phyloP scores from a whole-genome alignment of 2,113 vertebrate genomes.

The human region DNA sequence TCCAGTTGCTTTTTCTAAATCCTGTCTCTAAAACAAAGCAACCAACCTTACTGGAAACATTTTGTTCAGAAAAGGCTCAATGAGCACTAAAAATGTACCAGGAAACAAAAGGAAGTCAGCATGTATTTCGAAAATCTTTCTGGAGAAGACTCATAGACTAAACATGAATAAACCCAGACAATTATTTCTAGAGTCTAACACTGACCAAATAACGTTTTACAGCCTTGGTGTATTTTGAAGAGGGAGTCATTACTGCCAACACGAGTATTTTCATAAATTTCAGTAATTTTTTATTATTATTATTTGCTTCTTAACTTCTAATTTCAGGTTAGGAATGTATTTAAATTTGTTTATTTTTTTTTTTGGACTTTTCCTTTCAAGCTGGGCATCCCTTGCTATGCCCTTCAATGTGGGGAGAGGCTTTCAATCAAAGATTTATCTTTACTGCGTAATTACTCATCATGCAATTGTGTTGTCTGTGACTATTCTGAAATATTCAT shows the following conservation, averaged over 20 bases:
- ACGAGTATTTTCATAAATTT: neutral
- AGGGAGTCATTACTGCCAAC: neutral
- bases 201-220: neutral
- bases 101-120: neutral
- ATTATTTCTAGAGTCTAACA: neutral
- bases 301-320: neutral
- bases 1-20: neutral
- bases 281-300: neutral
- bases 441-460: conserved; percentile 55
- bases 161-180: neutral
- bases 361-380: neutral
- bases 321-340: neutral
- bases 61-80: neutral
- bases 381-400: neutral
- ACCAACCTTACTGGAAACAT: neutral
- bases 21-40: neutral
- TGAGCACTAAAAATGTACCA: neutral
- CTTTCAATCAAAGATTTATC: conserved; percentile 56
- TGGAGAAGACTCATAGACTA: neutral
- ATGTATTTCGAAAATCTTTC: neutral
- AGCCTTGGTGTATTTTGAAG: neutral
- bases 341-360: neutral
- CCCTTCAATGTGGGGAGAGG: neutral
- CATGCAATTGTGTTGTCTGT: conserved; percentile 28
- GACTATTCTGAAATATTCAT: conserved; percentile 59